A percentile compares a stretch with the other conserved stretches of the same genome.
These are phyloP conservation scores for Aix galericulata DNA, from an alignment of 2,113 vertebrate genomes.

Conservation along the genomic window DNA sequence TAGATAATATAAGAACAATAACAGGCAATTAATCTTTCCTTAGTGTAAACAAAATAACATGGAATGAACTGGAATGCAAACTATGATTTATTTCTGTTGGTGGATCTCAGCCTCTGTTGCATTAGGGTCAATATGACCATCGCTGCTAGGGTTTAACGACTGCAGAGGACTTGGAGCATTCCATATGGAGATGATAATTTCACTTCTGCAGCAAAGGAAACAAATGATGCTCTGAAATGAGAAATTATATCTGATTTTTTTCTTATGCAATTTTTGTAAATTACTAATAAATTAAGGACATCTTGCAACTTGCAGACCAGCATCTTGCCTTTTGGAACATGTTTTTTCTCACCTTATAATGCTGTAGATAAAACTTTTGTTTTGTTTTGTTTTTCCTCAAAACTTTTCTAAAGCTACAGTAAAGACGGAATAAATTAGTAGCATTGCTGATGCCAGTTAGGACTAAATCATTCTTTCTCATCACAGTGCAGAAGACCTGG, in stretches of 20 bases:
- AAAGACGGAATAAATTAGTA: not conserved
- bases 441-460: not conserved
- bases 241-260: not conserved
- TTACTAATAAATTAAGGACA: not conserved
- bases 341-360: not conserved
- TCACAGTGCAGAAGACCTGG: not conserved
- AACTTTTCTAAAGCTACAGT: not conserved
- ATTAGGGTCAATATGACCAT: not conserved
- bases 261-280: not conserved
- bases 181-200: not conserved
- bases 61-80: not conserved
- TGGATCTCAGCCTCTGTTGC: not conserved
- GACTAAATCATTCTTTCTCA: not conserved
- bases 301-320: not conserved
- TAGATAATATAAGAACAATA: not conserved
- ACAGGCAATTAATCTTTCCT: not conserved
- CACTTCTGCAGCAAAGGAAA: not conserved
- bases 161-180: not conserved
- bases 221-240: not conserved
- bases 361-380: not conserved
- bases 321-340: not conserved
- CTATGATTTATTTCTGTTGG: not conserved
- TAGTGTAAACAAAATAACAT: not conserved
- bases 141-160: accelerated
- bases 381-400: not conserved